Evolutionary conservation across 2,113 vertebrate species (phyloP).

Genomic region (Eretmochelys imbricata): DNA sequence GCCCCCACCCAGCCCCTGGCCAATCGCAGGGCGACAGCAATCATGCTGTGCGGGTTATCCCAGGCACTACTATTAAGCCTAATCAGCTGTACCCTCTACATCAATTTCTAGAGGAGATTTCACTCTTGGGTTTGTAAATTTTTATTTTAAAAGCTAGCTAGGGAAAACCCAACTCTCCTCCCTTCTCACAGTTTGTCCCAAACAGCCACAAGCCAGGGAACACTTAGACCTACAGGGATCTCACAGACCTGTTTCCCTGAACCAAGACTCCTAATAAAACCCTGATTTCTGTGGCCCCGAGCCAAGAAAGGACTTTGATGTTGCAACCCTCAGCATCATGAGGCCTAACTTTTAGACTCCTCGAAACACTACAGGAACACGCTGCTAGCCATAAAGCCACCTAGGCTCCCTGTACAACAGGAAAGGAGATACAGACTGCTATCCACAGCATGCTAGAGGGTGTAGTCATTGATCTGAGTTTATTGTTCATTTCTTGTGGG

Average conservation of each 20-base stretch:
- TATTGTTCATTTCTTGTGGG: too few relatives aligned
- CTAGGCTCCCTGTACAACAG: too few relatives aligned
- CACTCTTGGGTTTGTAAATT: not conserved
- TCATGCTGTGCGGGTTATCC: not conserved
- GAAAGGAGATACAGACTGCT: too few relatives aligned
- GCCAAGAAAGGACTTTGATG: not conserved
- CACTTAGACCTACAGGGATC: not conserved
- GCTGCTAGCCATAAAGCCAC: too few relatives aligned
- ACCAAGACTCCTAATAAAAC: not conserved
- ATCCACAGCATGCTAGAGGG: too few relatives aligned
- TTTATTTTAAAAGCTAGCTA: not conserved
- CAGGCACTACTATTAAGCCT: not conserved
- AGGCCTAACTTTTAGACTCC: not conserved
- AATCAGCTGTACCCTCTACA: not conserved
- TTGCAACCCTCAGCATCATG: not conserved
- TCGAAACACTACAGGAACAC: not conserved
- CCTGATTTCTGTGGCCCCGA: not conserved
- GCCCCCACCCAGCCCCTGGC: fast-evolving
- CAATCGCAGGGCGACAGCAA: not conserved
- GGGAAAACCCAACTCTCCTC: not conserved
- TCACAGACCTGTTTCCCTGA: not conserved
- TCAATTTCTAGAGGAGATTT: not conserved
- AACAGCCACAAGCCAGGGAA: not conserved
- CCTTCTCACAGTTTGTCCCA: not conserved
- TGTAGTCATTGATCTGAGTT: too few relatives aligned